These are phyloP conservation scores for Acanthornis magna DNA, from an alignment of 2,797 vertebrate genomes.

Conservation along the genomic window DNA sequence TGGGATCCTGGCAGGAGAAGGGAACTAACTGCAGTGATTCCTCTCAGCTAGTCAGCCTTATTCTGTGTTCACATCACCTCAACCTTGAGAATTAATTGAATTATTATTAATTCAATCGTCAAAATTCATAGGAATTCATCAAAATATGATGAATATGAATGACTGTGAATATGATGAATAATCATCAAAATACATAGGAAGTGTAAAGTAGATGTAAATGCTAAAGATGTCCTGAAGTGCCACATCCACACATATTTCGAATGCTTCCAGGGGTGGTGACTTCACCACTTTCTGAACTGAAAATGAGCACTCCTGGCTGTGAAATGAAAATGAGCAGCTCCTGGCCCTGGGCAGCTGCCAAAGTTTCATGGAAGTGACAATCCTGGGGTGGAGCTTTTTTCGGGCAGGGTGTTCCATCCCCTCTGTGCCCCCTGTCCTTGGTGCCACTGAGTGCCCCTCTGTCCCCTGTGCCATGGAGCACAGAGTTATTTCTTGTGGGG, in stretches of 20 bases:
- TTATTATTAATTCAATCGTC: background rate
- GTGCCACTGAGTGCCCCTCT: background rate
- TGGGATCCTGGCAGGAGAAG: background rate
- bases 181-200: background rate
- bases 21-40: background rate
- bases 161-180: too few relatives aligned
- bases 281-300: background rate
- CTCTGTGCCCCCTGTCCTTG: background rate
- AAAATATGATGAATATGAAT: too few relatives aligned
- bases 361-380: background rate
- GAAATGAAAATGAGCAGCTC: background rate
- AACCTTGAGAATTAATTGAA: background rate
- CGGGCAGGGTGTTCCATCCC: background rate
- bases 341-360: background rate
- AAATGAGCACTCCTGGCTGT: background rate
- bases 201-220: background rate
- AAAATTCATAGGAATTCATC: too few relatives aligned
- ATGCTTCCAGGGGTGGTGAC: background rate
- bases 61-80: background rate
- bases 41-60: background rate
- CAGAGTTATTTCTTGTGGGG: background rate
- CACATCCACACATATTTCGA: rapidly evolving
- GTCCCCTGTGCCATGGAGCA: rapidly evolving
- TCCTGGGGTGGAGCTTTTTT: rapidly evolving
- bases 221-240: background rate